Evolutionary conservation across 2,113 vertebrate genomes (phyloP).

Genomic region (Hyaena hyaena): DNA sequence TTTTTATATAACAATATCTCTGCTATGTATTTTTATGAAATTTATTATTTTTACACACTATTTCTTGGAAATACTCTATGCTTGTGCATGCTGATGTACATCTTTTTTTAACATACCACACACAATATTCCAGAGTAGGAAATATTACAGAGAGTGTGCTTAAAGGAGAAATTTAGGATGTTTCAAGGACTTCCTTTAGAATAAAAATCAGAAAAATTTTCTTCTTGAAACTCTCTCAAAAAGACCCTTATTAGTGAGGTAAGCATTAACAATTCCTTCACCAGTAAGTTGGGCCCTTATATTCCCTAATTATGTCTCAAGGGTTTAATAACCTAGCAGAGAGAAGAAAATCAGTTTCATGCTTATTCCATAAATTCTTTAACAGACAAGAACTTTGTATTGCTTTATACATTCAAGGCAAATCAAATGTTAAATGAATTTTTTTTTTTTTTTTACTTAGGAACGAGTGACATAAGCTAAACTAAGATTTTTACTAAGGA

Average conservation of each 20-base stretch:
- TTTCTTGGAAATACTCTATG: not conserved
- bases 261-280: slow-evolving; percentile 18
- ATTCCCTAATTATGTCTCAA: slow-evolving; percentile 58
- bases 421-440: not conserved
- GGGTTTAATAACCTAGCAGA: slow-evolving; percentile 40
- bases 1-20: not conserved
- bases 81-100: not conserved
- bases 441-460: not conserved
- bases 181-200: slow-evolving; percentile 1
- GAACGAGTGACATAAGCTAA: not conserved
- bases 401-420: not conserved
- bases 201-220: not conserved
- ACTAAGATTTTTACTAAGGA: not conserved
- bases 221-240: not conserved
- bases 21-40: not conserved
- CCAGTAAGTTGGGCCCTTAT: not conserved
- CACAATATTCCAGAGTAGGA: not conserved
- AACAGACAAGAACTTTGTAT: not conserved
- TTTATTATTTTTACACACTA: not conserved
- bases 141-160: not conserved
- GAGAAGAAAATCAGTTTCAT: not conserved
- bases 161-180: not conserved
- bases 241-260: not conserved
- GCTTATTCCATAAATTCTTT: slow-evolving; percentile 35
- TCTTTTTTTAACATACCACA: not conserved